Percentiles rank a stretch among this genome's conserved stretches.
These are phyloP conservation scores for Sebastes cheni DNA, from an alignment of 2,797 vertebrate species.

Conservation along the genomic window DNA sequence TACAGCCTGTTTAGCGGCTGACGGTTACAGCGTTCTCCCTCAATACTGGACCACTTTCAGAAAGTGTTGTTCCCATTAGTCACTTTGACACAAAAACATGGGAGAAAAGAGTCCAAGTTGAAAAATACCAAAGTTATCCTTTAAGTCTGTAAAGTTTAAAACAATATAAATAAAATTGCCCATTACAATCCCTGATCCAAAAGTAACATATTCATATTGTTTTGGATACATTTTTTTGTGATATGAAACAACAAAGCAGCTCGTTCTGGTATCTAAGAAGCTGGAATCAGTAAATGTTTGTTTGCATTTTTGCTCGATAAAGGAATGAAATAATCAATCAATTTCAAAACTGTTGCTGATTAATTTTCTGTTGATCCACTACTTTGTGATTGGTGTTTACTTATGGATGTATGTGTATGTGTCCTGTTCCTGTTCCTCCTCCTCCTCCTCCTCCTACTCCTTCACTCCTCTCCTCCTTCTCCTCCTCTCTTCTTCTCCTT, in stretches of 20 bases:
- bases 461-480: slow-evolving; percentile 21
- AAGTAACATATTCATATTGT: not conserved
- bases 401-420: not conserved
- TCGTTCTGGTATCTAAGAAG: not conserved
- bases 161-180: not conserved
- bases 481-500: not conserved
- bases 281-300: not conserved
- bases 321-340: not conserved
- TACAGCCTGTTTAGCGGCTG: no score
- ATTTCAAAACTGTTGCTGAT: not conserved
- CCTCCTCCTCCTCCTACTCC: slow-evolving; percentile 13
- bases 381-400: not conserved
- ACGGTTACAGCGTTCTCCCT: no score
- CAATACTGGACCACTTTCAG: no score
- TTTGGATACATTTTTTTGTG: not conserved
- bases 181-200: not conserved
- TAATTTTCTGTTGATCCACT: not conserved
- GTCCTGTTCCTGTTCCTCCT: not conserved
- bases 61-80: no score
- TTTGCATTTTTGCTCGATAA: not conserved
- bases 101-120: no score
- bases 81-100: no score
- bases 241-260: not conserved
- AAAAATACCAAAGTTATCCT: not conserved
- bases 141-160: not conserved